Conservation (phyloP, 1,140 invertebrate genomes). For the Panulirus ornatus region DNA sequence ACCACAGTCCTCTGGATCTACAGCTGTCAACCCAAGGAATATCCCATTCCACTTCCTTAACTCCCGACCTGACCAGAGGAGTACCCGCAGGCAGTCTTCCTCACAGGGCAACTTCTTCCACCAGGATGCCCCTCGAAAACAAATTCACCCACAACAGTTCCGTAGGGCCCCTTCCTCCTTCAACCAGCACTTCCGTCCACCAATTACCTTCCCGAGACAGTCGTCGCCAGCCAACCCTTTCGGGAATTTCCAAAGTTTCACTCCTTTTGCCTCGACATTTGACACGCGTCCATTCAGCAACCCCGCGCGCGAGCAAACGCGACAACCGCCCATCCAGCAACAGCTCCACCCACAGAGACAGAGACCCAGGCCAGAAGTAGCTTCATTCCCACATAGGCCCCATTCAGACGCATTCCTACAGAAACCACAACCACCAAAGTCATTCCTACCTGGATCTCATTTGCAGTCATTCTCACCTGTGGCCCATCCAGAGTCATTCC, state of each 20-base stretch:
- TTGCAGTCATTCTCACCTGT: neutral
- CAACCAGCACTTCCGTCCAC: neutral
- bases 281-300: conserved; percentile 9
- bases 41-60: neutral
- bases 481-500: neutral
- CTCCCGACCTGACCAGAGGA: conserved; percentile 32
- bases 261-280: conserved; percentile 18
- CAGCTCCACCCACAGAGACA: conserved; percentile 13
- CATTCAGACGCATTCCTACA: conserved; percentile 5
- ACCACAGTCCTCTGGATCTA: neutral
- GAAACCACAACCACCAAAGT: neutral
- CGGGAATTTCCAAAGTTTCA: conserved; percentile 14
- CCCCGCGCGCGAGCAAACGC: conserved; percentile 27
- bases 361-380: conserved; percentile 16
- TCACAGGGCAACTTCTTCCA: conserved; percentile 32
- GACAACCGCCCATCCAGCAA: conserved; percentile 12
- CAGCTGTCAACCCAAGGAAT: neutral
- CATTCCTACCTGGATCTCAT: neutral
- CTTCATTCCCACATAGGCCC: conserved; percentile 2
- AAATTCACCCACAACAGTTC: conserved; percentile 43
- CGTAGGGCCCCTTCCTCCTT: neutral
- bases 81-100: conserved; percentile 60
- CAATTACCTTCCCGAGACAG: neutral
- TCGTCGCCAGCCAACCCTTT: conserved; percentile 19
- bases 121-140: conserved; percentile 33